Evolutionary conservation across 2,888 invertebrate species (phyloP), one percentile per base, ranked within the genome.

Genomic region (Agonopterix subpropinquella): DNA sequence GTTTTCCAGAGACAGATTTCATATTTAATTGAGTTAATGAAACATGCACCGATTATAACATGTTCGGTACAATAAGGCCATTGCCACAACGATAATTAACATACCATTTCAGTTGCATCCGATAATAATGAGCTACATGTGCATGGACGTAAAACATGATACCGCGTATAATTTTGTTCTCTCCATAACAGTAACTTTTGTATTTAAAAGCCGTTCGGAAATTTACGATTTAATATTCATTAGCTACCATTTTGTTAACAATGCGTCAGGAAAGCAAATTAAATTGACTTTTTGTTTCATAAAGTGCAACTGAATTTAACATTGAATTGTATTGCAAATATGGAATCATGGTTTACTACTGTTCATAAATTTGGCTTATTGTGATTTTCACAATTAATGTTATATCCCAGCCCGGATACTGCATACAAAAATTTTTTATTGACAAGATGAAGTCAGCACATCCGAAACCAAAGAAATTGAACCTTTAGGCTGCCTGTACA

Each of bases 51-150:
- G 41, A 51, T 47, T 51, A 45, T 15, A 43, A 37, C 41, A 10
- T 45, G 50, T 48, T 48, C 36, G 39, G 43, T 36, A 60, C 55
- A 56, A 52, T 62, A 61, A 57, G 52, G 55, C 58, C 56, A 64
- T 63, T 65, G 62, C 71, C 63, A 66, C 48, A 56, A 57, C 56
- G 59, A 62, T 67, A 69, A 70, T 74, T 67, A 68, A 67, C 67
- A 66, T 54, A 49, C 54, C 55, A 58, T 63, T 67, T 65, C 55
- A 54, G 62, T 65, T 59, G 52, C 62, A 72, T 69, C 66, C 67
- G 69, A 70, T 75, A 65, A 54, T 67, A 65, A 61, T 60, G 58
- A 61, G 55, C 57, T 49, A 50, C 49, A 54, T 49, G 51, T 50
- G 52, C 54, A 55, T 43, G 47, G 48, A 50, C 53, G 54, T 50